Conservation (phyloP, 2,797 vertebrate genomes). For the Hyperoplus lanceolatus region DNA sequence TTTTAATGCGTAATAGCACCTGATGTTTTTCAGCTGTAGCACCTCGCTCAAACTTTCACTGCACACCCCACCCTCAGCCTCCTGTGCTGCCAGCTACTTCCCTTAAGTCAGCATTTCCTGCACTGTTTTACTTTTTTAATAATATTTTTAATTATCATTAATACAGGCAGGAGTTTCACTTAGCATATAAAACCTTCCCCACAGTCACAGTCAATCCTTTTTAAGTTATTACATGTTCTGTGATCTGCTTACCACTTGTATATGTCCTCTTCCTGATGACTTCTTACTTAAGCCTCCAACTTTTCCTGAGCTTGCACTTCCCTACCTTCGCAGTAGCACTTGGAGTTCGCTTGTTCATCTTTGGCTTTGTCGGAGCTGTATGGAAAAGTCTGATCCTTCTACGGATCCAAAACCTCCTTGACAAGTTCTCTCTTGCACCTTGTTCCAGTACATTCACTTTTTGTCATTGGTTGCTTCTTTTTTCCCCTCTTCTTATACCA, state of each 20-base stretch:
- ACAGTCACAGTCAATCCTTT: not conserved
- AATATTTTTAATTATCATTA: not conserved
- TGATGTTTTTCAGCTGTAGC: slow-evolving; percentile 50
- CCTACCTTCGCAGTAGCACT: slow-evolving; percentile 6
- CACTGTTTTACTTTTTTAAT: not conserved
- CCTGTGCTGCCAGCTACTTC: slow-evolving; percentile 1
- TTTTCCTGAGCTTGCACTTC: slow-evolving; percentile 8
- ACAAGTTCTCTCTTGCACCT: slow-evolving; percentile 36
- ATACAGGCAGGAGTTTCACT: no score
- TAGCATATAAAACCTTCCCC: no score
- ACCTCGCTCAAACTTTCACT: slow-evolving; percentile 38
- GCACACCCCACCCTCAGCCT: slow-evolving; percentile 10
- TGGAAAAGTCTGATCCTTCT: not conserved
- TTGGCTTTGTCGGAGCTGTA: slow-evolving; percentile 1
- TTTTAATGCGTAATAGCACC: slow-evolving; percentile 40
- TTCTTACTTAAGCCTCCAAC: slow-evolving; percentile 11
- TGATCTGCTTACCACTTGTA: slow-evolving; percentile 2
- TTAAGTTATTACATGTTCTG: slow-evolving; percentile 6
- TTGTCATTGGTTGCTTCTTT: slow-evolving; percentile 61
- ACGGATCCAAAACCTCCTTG: slow-evolving; percentile 13
- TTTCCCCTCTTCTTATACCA: slow-evolving; percentile 34
- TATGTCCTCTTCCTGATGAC: slow-evolving; percentile 22
- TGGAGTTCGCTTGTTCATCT: slow-evolving; percentile 5
- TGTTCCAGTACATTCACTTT: slow-evolving; percentile 52
- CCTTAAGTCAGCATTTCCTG: slow-evolving; percentile 1